Base-by-base conservation (phyloP, 2,888 invertebrate species). In the Acronicta leporina region DNA sequence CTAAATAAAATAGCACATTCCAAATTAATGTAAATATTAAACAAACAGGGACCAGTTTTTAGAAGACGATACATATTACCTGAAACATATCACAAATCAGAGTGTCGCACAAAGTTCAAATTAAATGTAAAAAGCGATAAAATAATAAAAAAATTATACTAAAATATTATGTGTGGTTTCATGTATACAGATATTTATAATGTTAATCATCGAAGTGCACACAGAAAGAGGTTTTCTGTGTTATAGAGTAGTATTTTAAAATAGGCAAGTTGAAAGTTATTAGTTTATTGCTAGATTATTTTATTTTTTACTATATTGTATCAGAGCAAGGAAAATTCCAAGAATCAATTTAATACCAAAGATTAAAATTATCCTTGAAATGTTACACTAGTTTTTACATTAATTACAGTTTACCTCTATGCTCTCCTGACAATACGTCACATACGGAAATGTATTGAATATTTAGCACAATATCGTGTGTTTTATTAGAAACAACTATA, bases 11-110 rank as follows among this genome's bases (percentile, higher is more conserved):
- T n/a, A n/a, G 4, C 20, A 20, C 20, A 20, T 20, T 20, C 4
- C n/a, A n/a, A n/a, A n/a, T 20, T 20, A 3, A 20, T 20, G 62
- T 68, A 73, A 68, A 68, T 68, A 68, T 27, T 60, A 13, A 40
- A 48, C 33, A 54, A 43, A 44, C 4, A 52, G 30, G 38, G 30
- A 27, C 27, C 3, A 14, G 8, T 15, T 13, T 15, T 41, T 25
- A n/a, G n/a, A n/a, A n/a, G n/a, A n/a, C n/a, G n/a, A 13, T 30
- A 53, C 9, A 10, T 9, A 52, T 47, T 38, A 47, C 35, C 50
- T 30, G 30, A 30, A 30, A 30, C 9, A 30, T 9, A 9, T 30
- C 3, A 7, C 7, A 30, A 30, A 30, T 30, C 1, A 33, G 2
- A 11, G 33, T 44, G 15, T 41, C 35, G 16, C 20, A 4, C 20